Evolutionary conservation across 2,888 invertebrate genomes (phyloP).

Genomic region (Drosophila barbarae): DNA sequence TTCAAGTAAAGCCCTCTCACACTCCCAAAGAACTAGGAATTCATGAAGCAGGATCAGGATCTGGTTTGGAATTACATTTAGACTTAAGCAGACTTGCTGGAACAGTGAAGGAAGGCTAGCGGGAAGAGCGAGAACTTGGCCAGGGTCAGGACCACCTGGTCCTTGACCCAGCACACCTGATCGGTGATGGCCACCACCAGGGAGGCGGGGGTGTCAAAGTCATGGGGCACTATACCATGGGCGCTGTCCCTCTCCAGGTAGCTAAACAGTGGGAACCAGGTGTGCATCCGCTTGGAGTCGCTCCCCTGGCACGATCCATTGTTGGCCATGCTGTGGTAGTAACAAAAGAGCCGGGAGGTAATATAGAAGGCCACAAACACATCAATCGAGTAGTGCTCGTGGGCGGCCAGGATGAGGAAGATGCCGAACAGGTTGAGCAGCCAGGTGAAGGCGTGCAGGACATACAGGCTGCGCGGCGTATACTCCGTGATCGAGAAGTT

Average conservation of each 20-base stretch:
- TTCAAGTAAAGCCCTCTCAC: not conserved
- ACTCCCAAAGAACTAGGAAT: not conserved
- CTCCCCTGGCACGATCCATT: conserved; percentile 84
- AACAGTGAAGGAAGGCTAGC: not conserved
- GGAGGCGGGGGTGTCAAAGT: conserved; percentile 85
- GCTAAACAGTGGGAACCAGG: conserved; percentile 98
- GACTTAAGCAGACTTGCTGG: conserved; percentile 16
- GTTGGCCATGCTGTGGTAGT: conserved; percentile 98
- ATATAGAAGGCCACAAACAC: conserved; percentile 99
- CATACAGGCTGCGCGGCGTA: conserved; percentile 93
- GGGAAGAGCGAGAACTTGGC: conserved; percentile 32
- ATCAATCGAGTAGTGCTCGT: conserved; percentile 99
- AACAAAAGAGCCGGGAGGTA: conserved; percentile 96
- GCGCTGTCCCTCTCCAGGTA: conserved; percentile 94
- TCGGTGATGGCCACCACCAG: conserved; percentile 77
- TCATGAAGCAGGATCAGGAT: not conserved
- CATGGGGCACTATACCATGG: conserved; percentile 97
- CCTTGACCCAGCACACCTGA: conserved; percentile 70
- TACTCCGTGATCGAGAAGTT: conserved; percentile 99
- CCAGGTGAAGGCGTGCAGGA: conserved; percentile 97
- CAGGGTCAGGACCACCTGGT: conserved; percentile 69
- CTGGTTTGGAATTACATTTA: not conserved
- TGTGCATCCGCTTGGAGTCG: conserved; percentile 87
- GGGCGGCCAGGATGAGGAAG: conserved; percentile 99
- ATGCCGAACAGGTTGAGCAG: conserved; percentile 99